These are phyloP conservation scores for Crotalus helleri DNA, from an alignment of 2,113 vertebrate genomes.

Conservation along the genomic window DNA sequence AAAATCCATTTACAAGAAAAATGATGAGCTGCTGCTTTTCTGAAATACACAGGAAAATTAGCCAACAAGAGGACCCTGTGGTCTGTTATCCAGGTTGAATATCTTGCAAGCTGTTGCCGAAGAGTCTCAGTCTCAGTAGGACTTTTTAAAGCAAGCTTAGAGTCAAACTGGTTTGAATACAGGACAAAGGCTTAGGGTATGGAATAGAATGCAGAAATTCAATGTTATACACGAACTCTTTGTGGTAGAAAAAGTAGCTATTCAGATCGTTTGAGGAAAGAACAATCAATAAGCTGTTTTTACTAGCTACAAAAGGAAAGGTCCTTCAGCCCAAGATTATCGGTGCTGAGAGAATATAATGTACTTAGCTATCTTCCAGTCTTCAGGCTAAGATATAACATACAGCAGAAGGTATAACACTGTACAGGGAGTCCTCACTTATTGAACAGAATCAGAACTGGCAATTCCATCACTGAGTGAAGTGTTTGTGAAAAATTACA, in stretches of 20 bases:
- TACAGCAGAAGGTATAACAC: neutral
- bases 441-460: no score
- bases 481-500: no score
- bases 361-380: no score
- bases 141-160: no score
- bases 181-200: no score
- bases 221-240: neutral
- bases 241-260: neutral
- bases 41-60: neutral
- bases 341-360: neutral
- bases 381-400: neutral
- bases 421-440: no score
- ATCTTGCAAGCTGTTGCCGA: no score
- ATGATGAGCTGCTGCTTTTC: neutral
- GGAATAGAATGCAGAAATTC: neutral
- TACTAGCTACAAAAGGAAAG: neutral
- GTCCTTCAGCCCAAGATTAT: neutral
- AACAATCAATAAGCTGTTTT: neutral
- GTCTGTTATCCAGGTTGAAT: no score
- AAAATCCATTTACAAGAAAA: neutral
- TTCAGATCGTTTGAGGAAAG: neutral
- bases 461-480: no score
- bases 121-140: no score
- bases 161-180: no score
- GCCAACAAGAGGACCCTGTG: neutral